Conservation (phyloP, 2,888 invertebrate species). For the Apamea anceps region DNA sequence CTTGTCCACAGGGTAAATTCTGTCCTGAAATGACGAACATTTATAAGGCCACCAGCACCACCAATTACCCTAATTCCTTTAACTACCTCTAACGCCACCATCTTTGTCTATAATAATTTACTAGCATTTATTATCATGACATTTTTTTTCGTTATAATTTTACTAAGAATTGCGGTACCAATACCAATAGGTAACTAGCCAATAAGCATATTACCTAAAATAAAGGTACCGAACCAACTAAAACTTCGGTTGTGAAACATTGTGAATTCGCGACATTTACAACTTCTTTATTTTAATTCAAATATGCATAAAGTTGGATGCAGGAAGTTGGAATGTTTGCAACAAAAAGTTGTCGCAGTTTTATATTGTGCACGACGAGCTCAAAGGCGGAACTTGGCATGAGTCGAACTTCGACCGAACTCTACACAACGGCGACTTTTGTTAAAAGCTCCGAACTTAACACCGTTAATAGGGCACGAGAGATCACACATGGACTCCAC, state of each 20-base stretch:
- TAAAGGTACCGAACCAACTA: not conserved
- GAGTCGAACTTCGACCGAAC: slow-evolving; percentile 28
- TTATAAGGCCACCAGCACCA: not conserved
- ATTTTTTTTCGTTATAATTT: not conserved
- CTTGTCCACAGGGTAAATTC: slow-evolving; percentile 75
- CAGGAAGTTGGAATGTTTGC: slow-evolving; percentile 41
- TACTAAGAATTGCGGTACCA: not conserved
- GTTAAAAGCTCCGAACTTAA: slow-evolving; percentile 30
- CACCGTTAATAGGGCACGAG: slow-evolving; percentile 13
- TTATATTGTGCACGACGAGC: slow-evolving; percentile 1
- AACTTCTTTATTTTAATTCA: slow-evolving; percentile 32
- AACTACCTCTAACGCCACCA: no score
- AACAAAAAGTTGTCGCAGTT: slow-evolving; percentile 34
- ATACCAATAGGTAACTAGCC: not conserved
- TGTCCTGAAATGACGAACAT: slow-evolving; percentile 75
- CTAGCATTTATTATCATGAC: not conserved
- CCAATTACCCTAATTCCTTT: no score
- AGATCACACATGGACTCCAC: slow-evolving; percentile 38
- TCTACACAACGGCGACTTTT: slow-evolving; percentile 18
- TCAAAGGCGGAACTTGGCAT: slow-evolving; percentile 34
- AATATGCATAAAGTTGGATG: slow-evolving; percentile 17
- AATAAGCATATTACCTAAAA: not conserved
- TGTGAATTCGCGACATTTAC: not conserved
- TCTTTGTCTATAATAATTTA: not conserved
- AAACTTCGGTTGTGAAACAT: not conserved